Conservation (phyloP, 2,113 vertebrate genomes). For the Silurus glanis region DNA sequence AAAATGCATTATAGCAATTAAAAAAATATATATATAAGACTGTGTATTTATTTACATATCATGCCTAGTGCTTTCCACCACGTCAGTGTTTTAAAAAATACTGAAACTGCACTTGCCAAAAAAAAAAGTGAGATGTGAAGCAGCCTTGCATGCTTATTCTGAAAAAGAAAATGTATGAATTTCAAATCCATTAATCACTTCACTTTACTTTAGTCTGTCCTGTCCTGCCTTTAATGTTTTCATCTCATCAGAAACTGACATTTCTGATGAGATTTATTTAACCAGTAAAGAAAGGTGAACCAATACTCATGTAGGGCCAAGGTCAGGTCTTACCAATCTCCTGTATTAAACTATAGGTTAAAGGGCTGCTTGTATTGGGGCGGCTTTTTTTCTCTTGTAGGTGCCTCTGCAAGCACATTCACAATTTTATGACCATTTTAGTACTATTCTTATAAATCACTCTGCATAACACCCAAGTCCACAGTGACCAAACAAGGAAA, state of each 20-base stretch:
- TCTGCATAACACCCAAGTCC: neutral
- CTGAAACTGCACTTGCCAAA: conserved; percentile 7
- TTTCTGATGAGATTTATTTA: conserved; percentile 49
- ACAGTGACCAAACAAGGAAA: neutral
- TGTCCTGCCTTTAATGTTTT: conserved; percentile 8
- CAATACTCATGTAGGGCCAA: conserved; percentile 30
- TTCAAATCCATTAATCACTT: conserved; percentile 40
- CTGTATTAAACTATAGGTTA: conserved; percentile 33
- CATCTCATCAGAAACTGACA: conserved; percentile 5
- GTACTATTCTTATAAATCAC: neutral
- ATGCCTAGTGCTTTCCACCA: conserved; percentile 23
- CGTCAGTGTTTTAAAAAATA: neutral
- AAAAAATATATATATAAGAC: too few relatives aligned
- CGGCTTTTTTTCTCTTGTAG: neutral
- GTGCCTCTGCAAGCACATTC: neutral
- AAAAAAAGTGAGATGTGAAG: conserved; percentile 2
- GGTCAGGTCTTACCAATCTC: conserved; percentile 37
- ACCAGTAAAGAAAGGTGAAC: conserved; percentile 37
- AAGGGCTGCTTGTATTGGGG: neutral
- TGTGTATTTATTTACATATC: neutral
- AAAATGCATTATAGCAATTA: too few relatives aligned
- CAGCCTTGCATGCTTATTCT: conserved; percentile 38
- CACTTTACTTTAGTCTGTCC: neutral
- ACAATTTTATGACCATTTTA: neutral
- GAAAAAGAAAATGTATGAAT: conserved; percentile 40